Percentiles rank a stretch among this genome's conserved stretches.
These are phyloP conservation scores for Manis crassicaudata DNA, from an alignment of 2,797 vertebrate genomes.

Conservation along the genomic window DNA sequence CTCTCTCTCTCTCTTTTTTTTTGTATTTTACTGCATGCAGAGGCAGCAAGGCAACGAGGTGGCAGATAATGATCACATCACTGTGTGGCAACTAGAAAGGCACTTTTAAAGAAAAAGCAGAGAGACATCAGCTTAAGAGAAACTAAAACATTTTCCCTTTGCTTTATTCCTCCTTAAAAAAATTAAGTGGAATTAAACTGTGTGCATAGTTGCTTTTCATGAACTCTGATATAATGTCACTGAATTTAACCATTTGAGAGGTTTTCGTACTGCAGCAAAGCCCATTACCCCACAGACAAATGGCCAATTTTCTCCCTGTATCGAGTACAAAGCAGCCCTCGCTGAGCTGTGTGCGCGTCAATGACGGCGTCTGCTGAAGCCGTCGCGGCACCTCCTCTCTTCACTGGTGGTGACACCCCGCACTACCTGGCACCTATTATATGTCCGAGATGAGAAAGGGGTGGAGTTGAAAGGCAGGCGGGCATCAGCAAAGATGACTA, in stretches of 20 bases:
- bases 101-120: conserved; percentile 87
- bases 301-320: conserved; percentile 83
- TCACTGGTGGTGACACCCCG: neutral
- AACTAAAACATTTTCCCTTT: conserved; percentile 82
- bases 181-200: conserved; percentile 88
- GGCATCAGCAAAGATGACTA: neutral
- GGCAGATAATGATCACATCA: conserved; percentile 88
- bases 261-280: conserved; percentile 82
- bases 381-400: conserved; percentile 48
- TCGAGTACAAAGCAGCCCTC: conserved; percentile 75
- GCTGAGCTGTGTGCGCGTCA: conserved; percentile 55
- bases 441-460: conserved; percentile 48
- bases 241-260: conserved; percentile 84
- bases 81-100: conserved; percentile 88
- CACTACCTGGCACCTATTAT: neutral
- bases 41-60: conserved; percentile 86
- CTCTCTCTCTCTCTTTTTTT: conserved; percentile 25
- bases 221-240: conserved; percentile 81
- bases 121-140: conserved; percentile 87
- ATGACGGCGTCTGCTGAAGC: conserved; percentile 43
- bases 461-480: conserved; percentile 44
- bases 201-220: conserved; percentile 79
- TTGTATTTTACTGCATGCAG: conserved; percentile 84
- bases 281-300: conserved; percentile 85
- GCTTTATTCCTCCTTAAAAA: conserved; percentile 74